Conservation (phyloP, 1,140 invertebrate species). For the Tetranychus urticae region DNA sequence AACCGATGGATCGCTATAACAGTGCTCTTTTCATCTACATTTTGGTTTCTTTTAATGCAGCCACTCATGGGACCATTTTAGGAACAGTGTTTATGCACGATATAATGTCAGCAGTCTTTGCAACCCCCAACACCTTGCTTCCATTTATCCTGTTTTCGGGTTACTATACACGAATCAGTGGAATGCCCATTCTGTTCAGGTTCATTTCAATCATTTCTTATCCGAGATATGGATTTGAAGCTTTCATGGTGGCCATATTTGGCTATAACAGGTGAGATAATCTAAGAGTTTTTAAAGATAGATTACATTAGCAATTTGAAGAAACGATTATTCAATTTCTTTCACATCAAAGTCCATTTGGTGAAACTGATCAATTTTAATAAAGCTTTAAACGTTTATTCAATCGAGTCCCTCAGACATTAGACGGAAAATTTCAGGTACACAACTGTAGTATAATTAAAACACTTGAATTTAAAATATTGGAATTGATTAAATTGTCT, state of each 20-base stretch:
- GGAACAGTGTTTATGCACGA: too few species aligned
- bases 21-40: background rate
- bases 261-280: background rate
- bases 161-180: background rate
- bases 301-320: too few species aligned
- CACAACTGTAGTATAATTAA: too few species aligned
- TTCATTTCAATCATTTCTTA: slow-evolving; percentile 31
- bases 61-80: background rate
- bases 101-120: background rate
- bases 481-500: too few species aligned
- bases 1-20: slow-evolving; percentile 16
- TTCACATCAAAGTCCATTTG: too few species aligned
- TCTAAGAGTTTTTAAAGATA: too few species aligned
- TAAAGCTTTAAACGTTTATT: too few species aligned
- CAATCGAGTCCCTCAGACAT: too few species aligned
- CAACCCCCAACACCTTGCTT: background rate
- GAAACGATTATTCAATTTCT: too few species aligned
- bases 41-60: background rate
- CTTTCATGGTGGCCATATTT: background rate
- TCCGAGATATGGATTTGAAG: background rate
- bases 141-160: slow-evolving; percentile 2
- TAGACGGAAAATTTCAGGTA: too few species aligned
- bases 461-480: too few species aligned
- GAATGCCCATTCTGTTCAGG: background rate
- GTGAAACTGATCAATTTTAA: too few species aligned